Conservation (phyloP, 1,140 invertebrate species). For the Drosophila rufa region DNA sequence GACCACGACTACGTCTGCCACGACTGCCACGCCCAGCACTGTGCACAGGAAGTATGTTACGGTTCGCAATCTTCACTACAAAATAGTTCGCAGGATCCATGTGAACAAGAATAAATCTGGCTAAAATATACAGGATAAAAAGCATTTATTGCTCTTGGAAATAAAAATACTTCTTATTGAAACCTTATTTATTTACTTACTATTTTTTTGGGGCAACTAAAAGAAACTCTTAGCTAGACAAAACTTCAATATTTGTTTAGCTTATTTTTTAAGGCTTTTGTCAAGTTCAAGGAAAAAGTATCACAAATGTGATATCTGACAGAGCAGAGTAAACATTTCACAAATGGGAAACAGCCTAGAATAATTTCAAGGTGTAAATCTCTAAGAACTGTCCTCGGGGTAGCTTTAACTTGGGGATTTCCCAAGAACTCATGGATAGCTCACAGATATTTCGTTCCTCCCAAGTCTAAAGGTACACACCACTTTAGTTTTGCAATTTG, state of each 20-base stretch:
- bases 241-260: neutral
- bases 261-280: neutral
- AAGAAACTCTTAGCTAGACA: too few species aligned
- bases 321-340: neutral
- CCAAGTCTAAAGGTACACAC: neutral
- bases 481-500: conserved; percentile 15
- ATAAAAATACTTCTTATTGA: neutral
- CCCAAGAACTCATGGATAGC: neutral
- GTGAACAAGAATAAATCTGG: conserved; percentile 15
- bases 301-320: neutral
- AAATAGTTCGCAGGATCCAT: conserved; percentile 7
- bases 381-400: neutral
- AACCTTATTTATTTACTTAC: too few species aligned
- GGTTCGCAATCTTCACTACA: conserved; percentile 1
- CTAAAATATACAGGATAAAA: neutral
- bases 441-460: neutral
- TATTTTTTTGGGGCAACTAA: neutral
- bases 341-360: neutral
- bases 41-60: conserved; percentile 29
- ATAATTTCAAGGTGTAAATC: neutral
- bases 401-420: neutral
- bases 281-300: conserved; percentile 4
- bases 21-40: conserved; percentile 10
- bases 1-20: conserved; percentile 13
- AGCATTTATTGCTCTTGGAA: neutral